Evolutionary conservation across 2,888 invertebrate genomes (phyloP).

Genomic region (Campoletis raptor): DNA sequence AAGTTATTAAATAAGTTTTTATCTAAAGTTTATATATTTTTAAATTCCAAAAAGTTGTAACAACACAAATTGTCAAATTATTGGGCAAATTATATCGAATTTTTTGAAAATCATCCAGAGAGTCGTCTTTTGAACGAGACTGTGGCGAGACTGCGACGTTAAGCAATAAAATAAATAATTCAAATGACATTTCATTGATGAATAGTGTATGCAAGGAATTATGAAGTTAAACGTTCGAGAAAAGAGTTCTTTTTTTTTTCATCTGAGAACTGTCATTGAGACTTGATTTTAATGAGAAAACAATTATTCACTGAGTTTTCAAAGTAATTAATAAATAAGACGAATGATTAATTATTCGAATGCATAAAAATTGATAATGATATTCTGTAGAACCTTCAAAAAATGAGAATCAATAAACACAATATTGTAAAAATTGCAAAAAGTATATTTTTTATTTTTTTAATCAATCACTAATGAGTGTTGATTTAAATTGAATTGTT

Average conservation of each 20-base stretch:
- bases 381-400: neutral
- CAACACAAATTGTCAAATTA: no score
- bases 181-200: neutral
- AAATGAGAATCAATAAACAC: neutral
- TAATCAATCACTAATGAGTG: neutral
- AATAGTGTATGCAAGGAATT: neutral
- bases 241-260: neutral
- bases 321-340: neutral
- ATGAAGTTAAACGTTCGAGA: neutral
- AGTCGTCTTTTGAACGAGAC: no score
- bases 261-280: neutral
- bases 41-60: no score
- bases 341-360: neutral
- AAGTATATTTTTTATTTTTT: neutral
- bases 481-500: slow-evolving; percentile 2
- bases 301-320: neutral
- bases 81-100: no score
- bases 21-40: no score
- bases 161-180: neutral
- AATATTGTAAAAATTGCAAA: neutral
- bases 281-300: neutral
- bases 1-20: no score
- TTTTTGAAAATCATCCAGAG: no score
- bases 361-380: neutral
- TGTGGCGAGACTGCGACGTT: no score